Conservation (phyloP, 2,797 vertebrate species). For the Siniperca scherzeri region DNA sequence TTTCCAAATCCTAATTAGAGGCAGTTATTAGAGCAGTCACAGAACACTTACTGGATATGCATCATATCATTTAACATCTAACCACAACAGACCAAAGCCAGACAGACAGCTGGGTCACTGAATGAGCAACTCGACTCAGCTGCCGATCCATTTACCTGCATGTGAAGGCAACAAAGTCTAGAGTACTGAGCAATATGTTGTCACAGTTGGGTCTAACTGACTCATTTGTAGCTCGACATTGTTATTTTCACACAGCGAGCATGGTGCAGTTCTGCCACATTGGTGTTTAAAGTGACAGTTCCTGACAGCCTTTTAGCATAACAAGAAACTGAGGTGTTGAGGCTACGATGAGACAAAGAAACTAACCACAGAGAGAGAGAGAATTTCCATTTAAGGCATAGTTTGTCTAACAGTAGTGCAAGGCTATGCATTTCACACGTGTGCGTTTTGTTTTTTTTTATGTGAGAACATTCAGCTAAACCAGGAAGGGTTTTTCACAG, state of each 20-base stretch:
- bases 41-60: conserved; percentile 24
- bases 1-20: conserved; percentile 61
- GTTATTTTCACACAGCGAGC: conserved; percentile 28
- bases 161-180: neutral
- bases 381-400: conserved; percentile 75
- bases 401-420: conserved; percentile 2
- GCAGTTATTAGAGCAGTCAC: conserved; percentile 28
- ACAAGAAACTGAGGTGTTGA: conserved; percentile 41
- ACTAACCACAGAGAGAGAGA: conserved; percentile 45
- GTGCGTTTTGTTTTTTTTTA: conserved; percentile 4
- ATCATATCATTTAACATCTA: conserved; percentile 43
- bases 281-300: conserved; percentile 60
- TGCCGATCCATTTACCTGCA: conserved; percentile 26
- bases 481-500: conserved; percentile 36
- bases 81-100: conserved; percentile 45
- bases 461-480: conserved; percentile 43
- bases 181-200: neutral
- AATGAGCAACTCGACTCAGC: conserved; percentile 9
- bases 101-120: conserved; percentile 38
- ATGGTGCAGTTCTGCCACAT: neutral
- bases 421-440: conserved; percentile 23
- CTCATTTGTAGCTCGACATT: neutral
- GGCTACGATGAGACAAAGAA: conserved; percentile 5
- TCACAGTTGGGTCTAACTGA: neutral
- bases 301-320: conserved; percentile 13